Conservation (phyloP, 2,113 vertebrate species). For the Hyaena hyaena region DNA sequence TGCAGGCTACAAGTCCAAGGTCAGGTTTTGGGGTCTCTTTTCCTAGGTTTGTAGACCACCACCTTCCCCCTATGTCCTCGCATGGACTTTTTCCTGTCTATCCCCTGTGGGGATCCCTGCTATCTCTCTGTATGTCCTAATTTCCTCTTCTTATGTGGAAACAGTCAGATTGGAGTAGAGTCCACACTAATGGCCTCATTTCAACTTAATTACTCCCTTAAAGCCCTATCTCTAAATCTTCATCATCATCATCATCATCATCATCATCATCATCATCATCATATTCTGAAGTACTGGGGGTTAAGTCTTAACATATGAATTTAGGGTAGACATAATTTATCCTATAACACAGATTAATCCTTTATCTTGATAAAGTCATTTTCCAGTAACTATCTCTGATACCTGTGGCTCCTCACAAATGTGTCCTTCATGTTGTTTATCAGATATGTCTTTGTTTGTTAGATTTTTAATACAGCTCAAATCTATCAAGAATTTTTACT, state of each 20-base stretch:
- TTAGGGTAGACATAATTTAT: background rate
- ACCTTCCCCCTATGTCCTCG: background rate
- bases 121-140: background rate
- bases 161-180: background rate
- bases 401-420: background rate
- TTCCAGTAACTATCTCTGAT: background rate
- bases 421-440: background rate
- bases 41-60: background rate
- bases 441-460: background rate
- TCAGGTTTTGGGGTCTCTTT: background rate
- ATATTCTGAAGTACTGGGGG: fast-evolving
- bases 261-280: background rate
- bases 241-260: background rate
- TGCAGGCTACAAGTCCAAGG: background rate
- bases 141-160: background rate
- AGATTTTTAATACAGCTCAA: background rate
- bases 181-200: background rate
- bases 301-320: background rate
- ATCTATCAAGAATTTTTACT: background rate
- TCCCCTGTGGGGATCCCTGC: too few relatives aligned
- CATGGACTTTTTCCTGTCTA: fast-evolving
- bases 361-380: background rate
- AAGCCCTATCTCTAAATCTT: background rate
- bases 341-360: background rate
- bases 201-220: background rate